Percentiles rank a stretch among this genome's conserved stretches.
phyloP scores from a whole-genome alignment of 1,140 invertebrate genomes.

The Oreohelix idahoensis region DNA sequence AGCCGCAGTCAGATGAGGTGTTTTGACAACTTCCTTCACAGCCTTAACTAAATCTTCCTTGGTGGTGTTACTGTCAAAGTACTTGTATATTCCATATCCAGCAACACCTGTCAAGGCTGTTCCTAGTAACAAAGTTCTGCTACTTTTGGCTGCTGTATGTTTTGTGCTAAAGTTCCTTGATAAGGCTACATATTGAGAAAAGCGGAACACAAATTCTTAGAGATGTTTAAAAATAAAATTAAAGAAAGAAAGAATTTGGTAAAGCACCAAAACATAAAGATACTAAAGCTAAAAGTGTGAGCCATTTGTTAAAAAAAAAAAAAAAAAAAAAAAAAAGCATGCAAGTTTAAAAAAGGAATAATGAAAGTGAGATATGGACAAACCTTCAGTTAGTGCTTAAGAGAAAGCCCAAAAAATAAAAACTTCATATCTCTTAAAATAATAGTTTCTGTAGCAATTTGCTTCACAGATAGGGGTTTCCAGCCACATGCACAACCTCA shows the following conservation, averaged over 20 bases:
- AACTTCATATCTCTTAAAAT: too few species aligned
- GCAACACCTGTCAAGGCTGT: conserved; percentile 43
- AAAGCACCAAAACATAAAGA: neutral
- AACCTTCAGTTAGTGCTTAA: too few species aligned
- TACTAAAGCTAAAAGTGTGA: neutral
- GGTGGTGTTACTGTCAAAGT: conserved; percentile 1
- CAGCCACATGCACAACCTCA: too few species aligned
- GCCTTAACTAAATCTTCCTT: conserved; percentile 36
- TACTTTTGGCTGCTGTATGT: neutral
- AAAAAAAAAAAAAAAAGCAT: too few species aligned
- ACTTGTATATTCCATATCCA: conserved; percentile 48
- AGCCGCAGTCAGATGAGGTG: conserved; percentile 51
- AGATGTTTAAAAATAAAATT: too few species aligned
- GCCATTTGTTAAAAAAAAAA: too few species aligned
- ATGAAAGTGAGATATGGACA: too few species aligned
- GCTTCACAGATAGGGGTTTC: too few species aligned
- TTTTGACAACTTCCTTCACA: conserved; percentile 16
- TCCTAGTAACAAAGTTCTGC: conserved; percentile 31
- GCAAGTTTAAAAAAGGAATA: too few species aligned
- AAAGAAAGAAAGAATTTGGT: too few species aligned
- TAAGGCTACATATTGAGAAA: neutral
- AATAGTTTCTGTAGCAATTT: too few species aligned
- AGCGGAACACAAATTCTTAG: neutral
- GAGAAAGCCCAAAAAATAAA: too few species aligned
- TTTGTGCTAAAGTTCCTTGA: neutral